Conservation (phyloP, 2,888 invertebrate genomes). For the Andrena chrysosceles region DNA sequence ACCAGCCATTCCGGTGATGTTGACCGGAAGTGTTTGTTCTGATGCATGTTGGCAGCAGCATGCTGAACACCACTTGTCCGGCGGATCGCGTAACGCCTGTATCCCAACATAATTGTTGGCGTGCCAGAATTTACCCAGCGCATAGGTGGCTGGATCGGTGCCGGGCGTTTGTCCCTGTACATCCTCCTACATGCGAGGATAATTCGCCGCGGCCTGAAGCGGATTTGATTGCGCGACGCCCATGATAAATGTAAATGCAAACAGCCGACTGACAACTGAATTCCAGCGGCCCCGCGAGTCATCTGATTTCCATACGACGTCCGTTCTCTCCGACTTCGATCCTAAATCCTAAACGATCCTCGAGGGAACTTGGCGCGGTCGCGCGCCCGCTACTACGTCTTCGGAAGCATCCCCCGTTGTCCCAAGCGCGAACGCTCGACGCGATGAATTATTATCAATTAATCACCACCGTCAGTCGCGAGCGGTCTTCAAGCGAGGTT, state of each 20-base stretch:
- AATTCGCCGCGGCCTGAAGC: slow-evolving; percentile 51
- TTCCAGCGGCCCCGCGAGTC: background rate
- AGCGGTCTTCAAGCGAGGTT: slow-evolving; percentile 11
- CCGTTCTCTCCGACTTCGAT: slow-evolving; percentile 36
- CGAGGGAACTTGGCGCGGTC: background rate
- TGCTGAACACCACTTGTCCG: slow-evolving; percentile 38
- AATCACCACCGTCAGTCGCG: slow-evolving; percentile 2
- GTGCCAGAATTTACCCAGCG: slow-evolving; percentile 50
- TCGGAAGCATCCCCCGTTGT: background rate
- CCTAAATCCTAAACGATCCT: background rate
- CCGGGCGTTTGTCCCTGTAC: slow-evolving; percentile 39
- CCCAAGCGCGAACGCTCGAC: background rate
- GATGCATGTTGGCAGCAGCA: slow-evolving; percentile 41
- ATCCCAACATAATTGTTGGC: slow-evolving; percentile 61
- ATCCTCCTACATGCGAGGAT: slow-evolving; percentile 33
- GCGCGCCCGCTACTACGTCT: background rate
- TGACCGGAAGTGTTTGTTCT: slow-evolving; percentile 62
- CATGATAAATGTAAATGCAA: slow-evolving; percentile 63
- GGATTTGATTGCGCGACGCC: slow-evolving; percentile 52
- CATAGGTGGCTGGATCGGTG: slow-evolving; percentile 50
- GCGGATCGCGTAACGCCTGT: slow-evolving; percentile 52
- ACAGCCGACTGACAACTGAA: slow-evolving; percentile 50
- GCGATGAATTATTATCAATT: slow-evolving; percentile 11
- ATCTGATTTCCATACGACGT: slow-evolving; percentile 39
- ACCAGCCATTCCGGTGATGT: slow-evolving; percentile 47